These are phyloP conservation scores for Puma concolor DNA, from an alignment of 2,113 vertebrate genomes.

Conservation along the genomic window DNA sequence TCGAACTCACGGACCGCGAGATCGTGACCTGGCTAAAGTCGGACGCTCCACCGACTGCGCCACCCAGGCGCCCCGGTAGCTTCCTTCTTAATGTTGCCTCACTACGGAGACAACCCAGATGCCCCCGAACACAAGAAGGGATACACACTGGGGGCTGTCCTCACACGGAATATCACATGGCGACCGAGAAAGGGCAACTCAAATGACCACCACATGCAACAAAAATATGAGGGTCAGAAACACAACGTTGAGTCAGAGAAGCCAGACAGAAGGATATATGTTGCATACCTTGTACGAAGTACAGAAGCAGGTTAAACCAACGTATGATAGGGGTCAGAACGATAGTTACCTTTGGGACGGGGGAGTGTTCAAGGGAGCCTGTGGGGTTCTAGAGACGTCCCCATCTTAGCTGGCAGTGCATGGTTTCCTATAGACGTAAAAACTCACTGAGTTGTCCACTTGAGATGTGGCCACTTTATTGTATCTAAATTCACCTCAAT, in stretches of 20 bases:
- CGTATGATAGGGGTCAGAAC: not conserved
- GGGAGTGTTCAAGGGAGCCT: not conserved
- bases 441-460: not conserved
- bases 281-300: not conserved
- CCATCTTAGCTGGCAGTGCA: not conserved
- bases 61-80: not conserved
- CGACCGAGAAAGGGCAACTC: not conserved
- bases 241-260: not conserved
- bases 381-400: not conserved
- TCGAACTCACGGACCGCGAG: too few species aligned
- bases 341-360: not conserved
- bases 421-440: not conserved
- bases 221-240: not conserved
- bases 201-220: not conserved
- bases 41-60: too few species aligned
- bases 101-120: not conserved
- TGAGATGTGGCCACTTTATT: not conserved
- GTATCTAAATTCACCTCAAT: not conserved
- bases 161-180: rapidly evolving
- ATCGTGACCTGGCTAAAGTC: too few species aligned
- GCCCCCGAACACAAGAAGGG: not conserved
- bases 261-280: not conserved
- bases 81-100: not conserved
- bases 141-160: too few species aligned
- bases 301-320: not conserved